A percentile compares a stretch with the other conserved stretches of the same genome.
phyloP scores from a whole-genome alignment of 2,113 vertebrate species.

The Arvicanthis niloticus region DNA sequence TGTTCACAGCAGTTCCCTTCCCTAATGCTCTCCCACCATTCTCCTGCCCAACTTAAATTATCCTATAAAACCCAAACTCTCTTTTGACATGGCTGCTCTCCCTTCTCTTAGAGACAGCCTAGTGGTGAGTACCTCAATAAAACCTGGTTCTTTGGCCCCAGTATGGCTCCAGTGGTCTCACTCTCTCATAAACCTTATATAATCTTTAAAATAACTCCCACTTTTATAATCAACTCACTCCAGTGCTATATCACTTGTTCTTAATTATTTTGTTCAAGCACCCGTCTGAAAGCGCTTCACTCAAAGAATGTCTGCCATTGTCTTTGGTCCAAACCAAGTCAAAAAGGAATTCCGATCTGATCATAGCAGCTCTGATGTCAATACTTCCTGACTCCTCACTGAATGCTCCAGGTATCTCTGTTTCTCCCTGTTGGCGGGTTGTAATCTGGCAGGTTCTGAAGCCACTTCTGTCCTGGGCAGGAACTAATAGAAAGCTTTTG shows the following conservation, averaged over 20 bases:
- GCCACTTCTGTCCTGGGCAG: not conserved
- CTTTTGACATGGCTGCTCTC: not conserved
- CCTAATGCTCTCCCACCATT: not conserved
- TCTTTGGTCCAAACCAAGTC: not conserved
- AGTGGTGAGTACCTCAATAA: not conserved
- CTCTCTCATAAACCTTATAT: not conserved
- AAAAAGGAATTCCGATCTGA: not conserved
- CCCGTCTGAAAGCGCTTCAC: not conserved
- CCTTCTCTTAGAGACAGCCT: not conserved
- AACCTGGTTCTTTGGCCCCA: not conserved
- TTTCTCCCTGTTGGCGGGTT: not conserved
- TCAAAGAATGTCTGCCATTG: not conserved
- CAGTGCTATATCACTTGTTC: not conserved
- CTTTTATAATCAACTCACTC: not conserved
- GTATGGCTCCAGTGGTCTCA: not conserved
- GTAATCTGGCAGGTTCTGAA: conserved; percentile 7
- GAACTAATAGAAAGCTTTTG: not conserved
- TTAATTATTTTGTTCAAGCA: not conserved
- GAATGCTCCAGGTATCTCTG: not conserved
- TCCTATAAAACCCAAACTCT: not conserved
- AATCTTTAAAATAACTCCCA: not conserved
- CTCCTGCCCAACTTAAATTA: not conserved
- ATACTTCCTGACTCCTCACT: not conserved
- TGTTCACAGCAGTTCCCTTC: not conserved
- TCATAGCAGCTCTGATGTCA: not conserved